Conservation (phyloP, 1,140 invertebrate genomes). For the Ceratina calcarata region DNA sequence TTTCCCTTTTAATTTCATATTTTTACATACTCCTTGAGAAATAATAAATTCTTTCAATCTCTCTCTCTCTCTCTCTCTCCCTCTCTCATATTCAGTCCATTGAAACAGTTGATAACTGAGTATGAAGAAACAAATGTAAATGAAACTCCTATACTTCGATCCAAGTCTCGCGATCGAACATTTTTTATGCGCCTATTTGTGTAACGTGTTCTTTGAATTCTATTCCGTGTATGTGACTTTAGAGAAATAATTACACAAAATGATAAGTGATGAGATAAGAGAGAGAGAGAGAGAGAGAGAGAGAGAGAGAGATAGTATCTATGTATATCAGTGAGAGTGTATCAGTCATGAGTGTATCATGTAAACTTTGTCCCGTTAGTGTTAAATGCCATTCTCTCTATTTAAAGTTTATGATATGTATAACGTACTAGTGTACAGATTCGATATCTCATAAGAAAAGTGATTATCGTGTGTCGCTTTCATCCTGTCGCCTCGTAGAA, state of each 20-base stretch:
- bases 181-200: slow-evolving; percentile 15
- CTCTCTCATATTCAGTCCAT: too few species aligned
- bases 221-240: neutral
- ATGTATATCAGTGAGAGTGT: too few species aligned
- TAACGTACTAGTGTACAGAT: slow-evolving; percentile 42
- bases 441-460: slow-evolving; percentile 12
- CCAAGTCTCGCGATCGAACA: slow-evolving; percentile 55
- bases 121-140: neutral
- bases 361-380: slow-evolving; percentile 52
- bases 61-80: too few species aligned
- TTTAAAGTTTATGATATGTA: slow-evolving; percentile 61
- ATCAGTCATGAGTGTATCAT: too few species aligned
- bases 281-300: slow-evolving; percentile 37
- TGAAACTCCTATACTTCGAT: slow-evolving; percentile 17
- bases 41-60: too few species aligned
- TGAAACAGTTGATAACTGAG: neutral
- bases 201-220: slow-evolving; percentile 9
- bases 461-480: slow-evolving; percentile 44
- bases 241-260: slow-evolving; percentile 4
- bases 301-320: slow-evolving; percentile 43
- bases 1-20: slow-evolving; percentile 1
- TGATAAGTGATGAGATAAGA: slow-evolving; percentile 50
- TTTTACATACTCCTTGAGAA: neutral
- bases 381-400: slow-evolving; percentile 59
- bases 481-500: slow-evolving; percentile 41